phyloP scores from a whole-genome alignment of 2,113 vertebrate genomes.

The Cricetomys ansorgei region DNA sequence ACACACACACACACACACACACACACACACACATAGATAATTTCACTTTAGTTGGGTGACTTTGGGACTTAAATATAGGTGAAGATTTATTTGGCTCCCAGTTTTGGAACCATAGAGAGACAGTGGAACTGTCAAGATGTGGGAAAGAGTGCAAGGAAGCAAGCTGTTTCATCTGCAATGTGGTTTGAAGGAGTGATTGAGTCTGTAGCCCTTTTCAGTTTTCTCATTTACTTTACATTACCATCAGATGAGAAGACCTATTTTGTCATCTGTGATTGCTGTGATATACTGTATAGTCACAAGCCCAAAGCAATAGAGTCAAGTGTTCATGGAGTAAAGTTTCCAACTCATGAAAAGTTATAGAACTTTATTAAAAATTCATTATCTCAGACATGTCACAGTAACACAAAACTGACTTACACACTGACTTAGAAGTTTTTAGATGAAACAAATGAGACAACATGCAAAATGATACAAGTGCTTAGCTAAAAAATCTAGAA shows the following conservation, averaged over 20 bases:
- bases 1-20: background rate
- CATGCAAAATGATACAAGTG: background rate
- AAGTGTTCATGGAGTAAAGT: background rate
- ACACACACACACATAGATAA: background rate
- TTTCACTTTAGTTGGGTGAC: background rate
- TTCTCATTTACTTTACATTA: background rate
- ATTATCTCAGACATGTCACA: background rate
- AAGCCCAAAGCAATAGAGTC: background rate
- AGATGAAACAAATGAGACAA: background rate
- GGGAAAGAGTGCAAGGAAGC: background rate
- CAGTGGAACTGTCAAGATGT: background rate
- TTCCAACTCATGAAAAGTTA: background rate
- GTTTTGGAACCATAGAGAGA: background rate
- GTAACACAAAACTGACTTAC: background rate
- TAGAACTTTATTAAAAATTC: background rate
- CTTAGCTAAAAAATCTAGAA: background rate
- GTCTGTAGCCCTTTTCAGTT: too few species aligned
- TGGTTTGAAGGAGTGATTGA: background rate
- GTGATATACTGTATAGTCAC: background rate
- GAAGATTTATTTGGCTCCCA: background rate
- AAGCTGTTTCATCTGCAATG: too few species aligned
- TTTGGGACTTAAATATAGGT: background rate
- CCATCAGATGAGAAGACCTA: background rate
- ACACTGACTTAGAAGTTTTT: background rate
- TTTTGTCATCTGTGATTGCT: background rate